Evolutionary conservation across 2,888 invertebrate species (phyloP), one percentile per base, ranked within the genome.

Genomic region (Trissolcus japonicus): DNA sequence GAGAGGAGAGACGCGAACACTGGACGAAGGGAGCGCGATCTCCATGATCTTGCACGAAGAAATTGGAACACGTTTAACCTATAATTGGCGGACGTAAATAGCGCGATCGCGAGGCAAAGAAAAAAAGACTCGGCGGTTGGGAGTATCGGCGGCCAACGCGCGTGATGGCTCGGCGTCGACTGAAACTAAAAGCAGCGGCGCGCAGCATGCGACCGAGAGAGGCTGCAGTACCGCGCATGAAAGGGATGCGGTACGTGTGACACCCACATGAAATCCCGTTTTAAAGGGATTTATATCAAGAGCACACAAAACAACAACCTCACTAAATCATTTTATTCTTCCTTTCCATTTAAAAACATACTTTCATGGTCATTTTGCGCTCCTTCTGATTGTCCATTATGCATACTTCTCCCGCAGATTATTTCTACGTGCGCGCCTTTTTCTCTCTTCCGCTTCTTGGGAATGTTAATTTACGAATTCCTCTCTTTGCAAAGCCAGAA

Each of bases 151-250:
- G 65, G 69, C 73, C 77, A 73, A 72, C 68, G 60, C 77, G 72
- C 73, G 73, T 65, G 69, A 59, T 69, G 77, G 77, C 77, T 77
- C 77, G 77, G 77, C 73, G 77, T 73, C 73, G 77, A 77, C 77
- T 77, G 73, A 77, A 71, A 71, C 76, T 62, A 65, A 73, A 72
- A 68, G 63, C 68, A 54, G 68, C 65, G 35, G 35, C 63, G 76
- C 76, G 76, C 76, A 72, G 46, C 67, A 60, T 53, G 76, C 63
- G 59, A 51, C 46, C 46, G 14, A 60, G 69, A 75, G 66, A 74
- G 63, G 68, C 77, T 71, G 77, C 68, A 62, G 72, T 63, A 60
- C 77, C 77, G 72, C 77, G 72, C 72, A 73, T 62, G 72, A 77
- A 77, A 77, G 76, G 76, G 76, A 76, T 71, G 69, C 61, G 76